These are phyloP conservation scores for Paguma larvata DNA, from an alignment of 2,797 vertebrate species.

Conservation along the genomic window DNA sequence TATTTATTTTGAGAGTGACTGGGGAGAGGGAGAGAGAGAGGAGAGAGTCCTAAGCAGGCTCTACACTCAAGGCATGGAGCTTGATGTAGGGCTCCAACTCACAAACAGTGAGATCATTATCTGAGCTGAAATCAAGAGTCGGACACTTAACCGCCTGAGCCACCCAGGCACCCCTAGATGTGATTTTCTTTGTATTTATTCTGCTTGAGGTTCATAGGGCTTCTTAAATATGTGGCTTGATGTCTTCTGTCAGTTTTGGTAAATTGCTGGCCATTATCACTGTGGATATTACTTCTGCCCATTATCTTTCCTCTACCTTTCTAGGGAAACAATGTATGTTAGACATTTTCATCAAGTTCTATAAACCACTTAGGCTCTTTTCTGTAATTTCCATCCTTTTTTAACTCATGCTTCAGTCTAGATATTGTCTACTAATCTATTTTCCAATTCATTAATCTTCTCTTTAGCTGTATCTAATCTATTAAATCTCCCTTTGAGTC, in stretches of 20 bases:
- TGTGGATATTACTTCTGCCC: not conserved
- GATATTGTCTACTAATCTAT: not conserved
- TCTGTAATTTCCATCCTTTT: not conserved
- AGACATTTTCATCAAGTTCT: not conserved
- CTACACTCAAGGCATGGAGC: too few relatives aligned
- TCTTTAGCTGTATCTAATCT: not conserved
- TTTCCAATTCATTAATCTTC: conserved; percentile 12
- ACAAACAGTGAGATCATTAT: too few relatives aligned
- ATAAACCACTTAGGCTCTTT: not conserved
- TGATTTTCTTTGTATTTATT: not conserved
- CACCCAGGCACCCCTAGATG: not conserved
- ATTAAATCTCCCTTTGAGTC: not conserved
- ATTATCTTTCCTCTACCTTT: not conserved
- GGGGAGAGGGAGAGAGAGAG: too few relatives aligned
- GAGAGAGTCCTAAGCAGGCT: too few relatives aligned
- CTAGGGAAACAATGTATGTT: not conserved
- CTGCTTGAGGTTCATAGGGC: not conserved
- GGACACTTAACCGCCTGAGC: too few relatives aligned
- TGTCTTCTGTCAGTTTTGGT: not conserved
- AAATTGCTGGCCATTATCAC: not conserved
- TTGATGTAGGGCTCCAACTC: too few relatives aligned
- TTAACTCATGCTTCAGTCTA: not conserved
- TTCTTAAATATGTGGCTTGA: conserved; percentile 5
- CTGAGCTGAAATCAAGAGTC: too few relatives aligned
- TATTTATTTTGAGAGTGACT: too few relatives aligned